phyloP scores from a whole-genome alignment of 2,888 invertebrate species.

The Chrysina gloriosa region DNA sequence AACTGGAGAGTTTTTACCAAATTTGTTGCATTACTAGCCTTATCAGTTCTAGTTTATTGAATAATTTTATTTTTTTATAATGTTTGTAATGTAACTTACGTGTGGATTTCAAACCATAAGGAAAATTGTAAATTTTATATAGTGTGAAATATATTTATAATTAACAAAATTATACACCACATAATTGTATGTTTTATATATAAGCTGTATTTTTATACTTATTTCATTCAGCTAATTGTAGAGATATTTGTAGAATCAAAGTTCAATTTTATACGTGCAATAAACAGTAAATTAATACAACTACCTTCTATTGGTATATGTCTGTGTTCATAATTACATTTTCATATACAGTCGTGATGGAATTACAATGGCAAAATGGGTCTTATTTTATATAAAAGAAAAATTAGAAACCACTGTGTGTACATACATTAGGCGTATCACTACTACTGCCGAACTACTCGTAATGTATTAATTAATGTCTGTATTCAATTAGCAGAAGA shows the following conservation, averaged over 20 bases:
- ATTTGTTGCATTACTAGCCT: too few relatives aligned
- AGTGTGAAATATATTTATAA: background rate
- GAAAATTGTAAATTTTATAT: too few relatives aligned
- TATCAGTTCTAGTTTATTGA: too few relatives aligned
- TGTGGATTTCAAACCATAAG: too few relatives aligned
- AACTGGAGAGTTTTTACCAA: too few relatives aligned
- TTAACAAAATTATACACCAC: background rate
- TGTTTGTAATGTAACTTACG: too few relatives aligned
- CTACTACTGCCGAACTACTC: too few relatives aligned
- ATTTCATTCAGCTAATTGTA: background rate
- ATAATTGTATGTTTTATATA: background rate
- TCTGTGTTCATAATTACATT: background rate
- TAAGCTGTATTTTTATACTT: constrained; percentile 23
- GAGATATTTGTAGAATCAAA: background rate
- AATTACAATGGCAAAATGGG: background rate
- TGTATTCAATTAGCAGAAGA: too few relatives aligned
- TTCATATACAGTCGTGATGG: background rate
- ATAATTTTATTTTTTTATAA: too few relatives aligned
- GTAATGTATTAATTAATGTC: too few relatives aligned
- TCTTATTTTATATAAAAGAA: background rate
- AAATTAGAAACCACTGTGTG: too few relatives aligned
- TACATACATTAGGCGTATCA: too few relatives aligned
- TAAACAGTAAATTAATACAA: constrained; percentile 5
- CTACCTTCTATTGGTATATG: background rate
- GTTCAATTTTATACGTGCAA: constrained; percentile 11